Evolutionary conservation across 2,113 vertebrate species (phyloP), one percentile per base, ranked within the genome.

Genomic region (Pseudorectes ferrugineus): DNA sequence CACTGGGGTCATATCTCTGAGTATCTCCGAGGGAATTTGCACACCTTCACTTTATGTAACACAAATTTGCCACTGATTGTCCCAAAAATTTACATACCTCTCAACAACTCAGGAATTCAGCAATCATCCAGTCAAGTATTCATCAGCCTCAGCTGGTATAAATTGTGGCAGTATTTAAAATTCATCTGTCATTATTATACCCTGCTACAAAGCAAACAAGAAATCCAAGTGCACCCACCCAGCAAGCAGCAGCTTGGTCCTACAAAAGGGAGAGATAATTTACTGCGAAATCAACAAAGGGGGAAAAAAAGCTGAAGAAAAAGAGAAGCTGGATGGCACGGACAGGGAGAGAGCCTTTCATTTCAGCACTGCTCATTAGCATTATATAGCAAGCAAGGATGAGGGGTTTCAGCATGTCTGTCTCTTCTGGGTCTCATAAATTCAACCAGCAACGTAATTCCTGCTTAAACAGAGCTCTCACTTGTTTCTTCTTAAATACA

Each of bases 181-280:
- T 68, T 93, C 93, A 98, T 97, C 94, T 96, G 91, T 91, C 96
- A 97, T 96, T 96, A 97, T 97, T 97, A 95, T 82, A 66, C 88
- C 65, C 96, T 92, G 93, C 96, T 88, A 97, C 91, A 76, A 55
- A 97, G 88, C 81, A 89, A 98, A 91, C 68, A 83, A 92, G 94
- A 93, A 95, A 95, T 70, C 79, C 70, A 94, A 91, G 94, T 51
- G 58, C 88, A 72, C 67, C 97, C 96, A 97, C 95, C 97, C 96
- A 96, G 81, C 92, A 95, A 97, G 96, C 88, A 94, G 95, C 86
- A 95, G 88, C 77, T 94, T 91, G 59, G 58, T 92, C 81, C 85
- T 93, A 89, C 92, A 97, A 96, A 94, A 96, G 83, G 26, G 40
- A 96, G 83, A 96, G 85, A 96, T 95, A 96, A 97, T 96, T 96